Conservation (phyloP, 2,797 vertebrate genomes). For the Rhodeus uyekii region DNA sequence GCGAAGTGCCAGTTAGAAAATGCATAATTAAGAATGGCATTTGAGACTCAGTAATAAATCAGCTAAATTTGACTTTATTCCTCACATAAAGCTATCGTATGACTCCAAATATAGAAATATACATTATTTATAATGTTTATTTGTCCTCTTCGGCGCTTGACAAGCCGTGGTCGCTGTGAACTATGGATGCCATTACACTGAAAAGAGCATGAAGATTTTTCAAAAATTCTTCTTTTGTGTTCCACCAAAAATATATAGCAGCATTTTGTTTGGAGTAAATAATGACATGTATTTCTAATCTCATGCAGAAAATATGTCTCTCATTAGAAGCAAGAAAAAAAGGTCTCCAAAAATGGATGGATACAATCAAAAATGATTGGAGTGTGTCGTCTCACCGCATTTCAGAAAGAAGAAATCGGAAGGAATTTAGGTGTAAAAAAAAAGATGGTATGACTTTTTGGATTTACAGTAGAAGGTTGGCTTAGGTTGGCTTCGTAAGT, state of each 20-base stretch:
- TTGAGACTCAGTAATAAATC: background rate
- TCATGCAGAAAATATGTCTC: conserved; percentile 39
- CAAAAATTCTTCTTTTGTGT: background rate
- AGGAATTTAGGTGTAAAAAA: conserved; percentile 62
- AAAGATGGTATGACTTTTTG: no score
- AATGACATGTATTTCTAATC: background rate
- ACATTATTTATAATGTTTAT: background rate
- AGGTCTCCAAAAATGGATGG: conserved; percentile 61
- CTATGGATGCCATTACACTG: background rate
- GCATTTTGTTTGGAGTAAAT: background rate
- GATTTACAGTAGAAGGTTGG: no score
- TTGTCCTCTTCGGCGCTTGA: background rate
- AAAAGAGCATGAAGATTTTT: background rate
- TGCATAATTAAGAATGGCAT: background rate
- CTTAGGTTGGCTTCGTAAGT: no score
- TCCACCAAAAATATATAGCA: background rate
- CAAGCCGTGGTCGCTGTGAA: background rate
- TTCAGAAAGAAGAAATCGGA: conserved; percentile 59
- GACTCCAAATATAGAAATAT: background rate
- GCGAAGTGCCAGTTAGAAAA: background rate
- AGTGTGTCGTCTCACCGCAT: conserved; percentile 57
- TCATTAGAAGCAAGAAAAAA: conserved; percentile 71
- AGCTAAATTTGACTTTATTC: background rate
- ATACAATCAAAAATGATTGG: conserved; percentile 21
- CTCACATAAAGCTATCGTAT: background rate